Base-by-base conservation (phyloP, 1,140 invertebrate species). In the Lethrus apterus region DNA sequence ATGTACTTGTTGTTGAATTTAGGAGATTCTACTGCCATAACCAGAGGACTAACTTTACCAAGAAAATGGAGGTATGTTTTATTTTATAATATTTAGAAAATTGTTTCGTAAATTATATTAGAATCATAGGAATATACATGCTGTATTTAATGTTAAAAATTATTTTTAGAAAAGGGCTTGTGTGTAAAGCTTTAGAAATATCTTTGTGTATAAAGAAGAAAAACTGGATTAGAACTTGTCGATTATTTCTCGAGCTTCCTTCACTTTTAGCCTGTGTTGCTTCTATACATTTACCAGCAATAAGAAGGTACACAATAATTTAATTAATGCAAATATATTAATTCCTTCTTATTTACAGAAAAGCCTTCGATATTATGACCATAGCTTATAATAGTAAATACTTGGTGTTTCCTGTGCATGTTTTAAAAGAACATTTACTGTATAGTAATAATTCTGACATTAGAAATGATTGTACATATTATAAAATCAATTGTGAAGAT, bases 1-100 rank as follows among this genome's bases (percentile, higher is more conserved):
- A 55, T 80, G 8, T 79, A 80, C 55, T 62, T 81, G 43, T 56
- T 81, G 21, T 67, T 75, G 44, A 74, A 79, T 63, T 63, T 80
- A 47, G 71, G 76, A 26, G 63, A 78, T 62, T n/a, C 54, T 0
- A 64, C 67, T 35, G 69, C 71, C 17, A 58, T 79, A 31, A 58
- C 50, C 36, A 69, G 77, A 55, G 71, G 68, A 55, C 50, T 78
- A 38, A 63, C 15, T 2, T 55, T 74, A 18, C 51, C 64, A 4
- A 7, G 44, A 32, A 41, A 52, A 48, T 60, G 66, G 35, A 66
- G 59, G 69, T 69, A 51, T 44, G 23, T 48, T 11, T 26, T 51
- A 7, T 29, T 15, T 45, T n/a, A n/a, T n/a, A n/a, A n/a, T n/a
- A n/a, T n/a, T 40, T 44, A 17, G 17, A 15, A 14, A 42, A 10